Evolutionary conservation across 1,140 invertebrate genomes (phyloP).

Genomic region (Cydia strobilella): DNA sequence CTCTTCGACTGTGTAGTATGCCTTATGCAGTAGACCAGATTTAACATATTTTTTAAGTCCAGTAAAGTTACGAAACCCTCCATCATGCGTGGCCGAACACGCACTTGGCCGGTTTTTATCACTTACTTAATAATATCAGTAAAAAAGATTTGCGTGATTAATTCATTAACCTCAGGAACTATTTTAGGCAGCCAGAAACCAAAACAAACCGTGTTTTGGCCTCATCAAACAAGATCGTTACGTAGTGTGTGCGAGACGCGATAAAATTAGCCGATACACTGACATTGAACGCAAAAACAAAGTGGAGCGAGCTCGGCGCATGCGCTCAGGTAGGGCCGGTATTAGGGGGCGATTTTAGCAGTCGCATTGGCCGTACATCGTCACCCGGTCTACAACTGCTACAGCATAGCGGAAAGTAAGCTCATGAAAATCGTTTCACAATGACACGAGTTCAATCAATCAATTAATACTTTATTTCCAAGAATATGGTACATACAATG

Average conservation of each 20-base stretch:
- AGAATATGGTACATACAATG: too few relatives aligned
- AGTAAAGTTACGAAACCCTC: too few relatives aligned
- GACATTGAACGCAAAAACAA: constrained; percentile 78
- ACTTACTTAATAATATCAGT: neutral
- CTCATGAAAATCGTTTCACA: too few relatives aligned
- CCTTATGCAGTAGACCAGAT: too few relatives aligned
- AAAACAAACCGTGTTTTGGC: constrained; percentile 73
- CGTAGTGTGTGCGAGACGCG: constrained; percentile 65
- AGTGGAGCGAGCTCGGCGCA: constrained; percentile 64
- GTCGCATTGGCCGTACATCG: constrained; percentile 42
- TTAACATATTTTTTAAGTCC: too few relatives aligned
- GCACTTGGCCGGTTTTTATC: neutral
- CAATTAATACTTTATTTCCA: too few relatives aligned
- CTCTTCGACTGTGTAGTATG: too few relatives aligned
- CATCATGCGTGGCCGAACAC: too few relatives aligned
- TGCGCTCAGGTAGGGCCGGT: constrained; percentile 67
- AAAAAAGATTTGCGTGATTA: neutral
- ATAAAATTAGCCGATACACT: constrained; percentile 78
- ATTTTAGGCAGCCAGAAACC: constrained; percentile 58
- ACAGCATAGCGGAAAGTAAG: too few relatives aligned
- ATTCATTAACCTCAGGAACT: constrained; percentile 33
- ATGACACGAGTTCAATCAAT: too few relatives aligned
- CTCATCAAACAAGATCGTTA: constrained; percentile 70
- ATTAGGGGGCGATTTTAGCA: constrained; percentile 61
- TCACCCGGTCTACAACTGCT: too few relatives aligned